Conservation (phyloP, 2,797 vertebrate species). For the Sandelia bainsii region DNA sequence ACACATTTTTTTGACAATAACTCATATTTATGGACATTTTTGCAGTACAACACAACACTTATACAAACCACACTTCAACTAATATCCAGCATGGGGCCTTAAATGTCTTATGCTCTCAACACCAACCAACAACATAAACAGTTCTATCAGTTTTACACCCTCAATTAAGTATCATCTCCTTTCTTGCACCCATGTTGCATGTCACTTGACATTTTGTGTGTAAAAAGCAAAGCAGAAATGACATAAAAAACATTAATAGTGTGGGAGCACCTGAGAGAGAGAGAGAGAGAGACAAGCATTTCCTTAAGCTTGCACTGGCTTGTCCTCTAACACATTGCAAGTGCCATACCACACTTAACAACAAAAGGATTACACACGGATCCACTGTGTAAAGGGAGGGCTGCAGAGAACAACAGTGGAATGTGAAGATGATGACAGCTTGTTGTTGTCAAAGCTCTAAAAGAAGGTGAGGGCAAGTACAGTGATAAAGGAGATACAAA, state of each 20-base stretch:
- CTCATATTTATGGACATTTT: neutral
- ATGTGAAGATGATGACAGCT: slow-evolving; percentile 71
- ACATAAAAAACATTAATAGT: slow-evolving; percentile 32
- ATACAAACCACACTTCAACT: neutral
- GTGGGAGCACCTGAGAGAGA: slow-evolving; percentile 19
- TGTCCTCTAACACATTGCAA: slow-evolving; percentile 57
- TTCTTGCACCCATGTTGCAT: slow-evolving; percentile 14
- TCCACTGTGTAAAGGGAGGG: slow-evolving; percentile 66
- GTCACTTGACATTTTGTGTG: slow-evolving; percentile 25
- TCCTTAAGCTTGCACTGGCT: slow-evolving; percentile 54
- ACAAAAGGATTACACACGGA: slow-evolving; percentile 71
- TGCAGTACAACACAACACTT: too few species aligned
- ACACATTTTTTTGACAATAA: neutral
- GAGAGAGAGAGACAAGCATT: slow-evolving; percentile 21
- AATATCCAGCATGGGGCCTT: neutral
- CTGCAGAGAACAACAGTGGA: slow-evolving; percentile 59
- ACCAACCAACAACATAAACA: slow-evolving; percentile 8
- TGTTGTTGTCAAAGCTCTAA: slow-evolving; percentile 54
- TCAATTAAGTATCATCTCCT: slow-evolving; percentile 18
- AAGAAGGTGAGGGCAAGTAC: slow-evolving; percentile 47
- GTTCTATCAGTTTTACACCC: slow-evolving; percentile 32
- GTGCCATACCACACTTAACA: slow-evolving; percentile 55
- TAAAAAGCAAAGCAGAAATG: slow-evolving; percentile 27
- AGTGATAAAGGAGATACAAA: slow-evolving; percentile 40
- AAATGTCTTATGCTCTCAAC: slow-evolving; percentile 1